These are phyloP conservation scores for Argya squamiceps DNA, from an alignment of 2,797 vertebrate genomes.

Conservation along the genomic window DNA sequence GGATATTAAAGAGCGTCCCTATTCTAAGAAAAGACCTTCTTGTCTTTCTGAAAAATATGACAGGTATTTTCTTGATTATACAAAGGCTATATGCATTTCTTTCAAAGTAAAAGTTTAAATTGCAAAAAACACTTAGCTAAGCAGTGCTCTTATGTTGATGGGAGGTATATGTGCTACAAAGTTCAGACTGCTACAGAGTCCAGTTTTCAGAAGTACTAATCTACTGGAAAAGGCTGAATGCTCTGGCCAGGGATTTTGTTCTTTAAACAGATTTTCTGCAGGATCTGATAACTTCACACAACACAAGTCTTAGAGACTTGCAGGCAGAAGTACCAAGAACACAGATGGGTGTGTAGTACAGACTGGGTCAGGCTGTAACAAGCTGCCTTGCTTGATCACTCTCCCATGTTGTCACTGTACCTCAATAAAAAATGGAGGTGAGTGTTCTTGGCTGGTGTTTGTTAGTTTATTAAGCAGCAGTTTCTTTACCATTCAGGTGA, in stretches of 20 bases:
- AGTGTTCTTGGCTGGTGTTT: not conserved
- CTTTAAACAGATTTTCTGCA: not conserved
- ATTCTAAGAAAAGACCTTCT: slow-evolving; percentile 93
- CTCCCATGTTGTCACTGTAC: not conserved
- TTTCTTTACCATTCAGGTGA: not conserved
- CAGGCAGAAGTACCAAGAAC: not conserved
- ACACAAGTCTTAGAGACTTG: not conserved
- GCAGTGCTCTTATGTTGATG: not conserved
- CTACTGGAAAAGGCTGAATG: not conserved
- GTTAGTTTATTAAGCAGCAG: not conserved
- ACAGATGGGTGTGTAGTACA: not conserved
- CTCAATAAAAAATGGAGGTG: not conserved
- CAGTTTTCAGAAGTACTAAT: not conserved
- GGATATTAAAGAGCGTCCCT: slow-evolving; percentile 92
- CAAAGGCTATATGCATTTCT: fast-evolving
- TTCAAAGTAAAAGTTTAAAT: not conserved
- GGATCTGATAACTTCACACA: not conserved
- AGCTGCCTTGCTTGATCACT: not conserved
- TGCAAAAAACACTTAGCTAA: not conserved
- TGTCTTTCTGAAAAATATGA: slow-evolving; percentile 97
- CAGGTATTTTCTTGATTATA: slow-evolving; percentile 81
- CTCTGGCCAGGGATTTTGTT: not conserved
- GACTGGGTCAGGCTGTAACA: not conserved
- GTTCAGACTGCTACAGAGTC: not conserved
- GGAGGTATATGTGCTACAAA: fast-evolving